Base-by-base conservation (phyloP, 2,113 vertebrate species). In the Pycnonotus jocosus region DNA sequence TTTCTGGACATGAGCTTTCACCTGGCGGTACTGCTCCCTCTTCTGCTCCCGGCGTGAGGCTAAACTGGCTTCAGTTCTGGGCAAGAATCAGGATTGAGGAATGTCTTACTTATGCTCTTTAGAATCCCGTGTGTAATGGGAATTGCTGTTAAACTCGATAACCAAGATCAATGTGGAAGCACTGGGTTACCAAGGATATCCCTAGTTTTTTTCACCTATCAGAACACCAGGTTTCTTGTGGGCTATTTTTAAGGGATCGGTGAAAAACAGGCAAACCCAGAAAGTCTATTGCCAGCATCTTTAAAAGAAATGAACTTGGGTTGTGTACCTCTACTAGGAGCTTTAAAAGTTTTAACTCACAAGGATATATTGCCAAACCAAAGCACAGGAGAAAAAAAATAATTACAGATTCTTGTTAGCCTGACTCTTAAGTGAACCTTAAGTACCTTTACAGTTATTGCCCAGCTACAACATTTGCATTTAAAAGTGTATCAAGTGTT, bases 1-100 rank as follows among this genome's bases (percentile, higher is more conserved):
- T 79, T 99, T 99, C 98, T 99, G 99, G 37, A 99, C 99, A 1
- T 99, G 99, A 6, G 99, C 99, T 89, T 99, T 99, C 76, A 99
- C 99, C 97, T 99, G 99, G 85, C 99, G 98, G 96, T 99, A 99
- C 96, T 99, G 99, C 60, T 99, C 99, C 92, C 99, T 97, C 85
- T 99, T 99, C 97, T 99, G 99, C 85, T 99, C 99, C 88, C 99
- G 97, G 60, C 99, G 98, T 3, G 99, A 99, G 60, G 99, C 98
- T 65, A 98, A 92, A 70, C 96, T 98, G 51, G 98, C 98, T 73
- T 99, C 98, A 28, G 97, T 97, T 97, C 99, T 99, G 96, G 13
- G 86, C 42, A 68, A 83, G 45, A 94, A 42, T 8, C 45, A 47
- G 70, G 28, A 72, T 51, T 21, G 27, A 65, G 62, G 16, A 90